Evolutionary conservation across 1,140 invertebrate genomes (phyloP).

Genomic region (Caerostris darwini): DNA sequence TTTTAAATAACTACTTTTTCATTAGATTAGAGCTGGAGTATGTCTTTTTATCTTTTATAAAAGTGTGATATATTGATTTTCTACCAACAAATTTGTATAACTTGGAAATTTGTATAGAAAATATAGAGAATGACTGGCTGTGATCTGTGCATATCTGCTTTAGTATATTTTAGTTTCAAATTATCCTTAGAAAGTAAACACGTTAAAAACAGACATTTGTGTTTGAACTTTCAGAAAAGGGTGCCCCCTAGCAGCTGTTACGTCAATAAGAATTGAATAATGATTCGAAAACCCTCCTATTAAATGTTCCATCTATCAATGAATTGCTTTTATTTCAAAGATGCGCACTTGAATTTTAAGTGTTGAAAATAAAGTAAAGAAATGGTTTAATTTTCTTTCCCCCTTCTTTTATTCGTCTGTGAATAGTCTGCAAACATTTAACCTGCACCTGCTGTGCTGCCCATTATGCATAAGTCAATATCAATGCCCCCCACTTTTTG

Average conservation of each 20-base stretch:
- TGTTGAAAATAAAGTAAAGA: background rate
- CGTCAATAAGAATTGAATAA: slow-evolving; percentile 6
- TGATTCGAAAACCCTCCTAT: background rate
- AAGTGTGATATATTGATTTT: no score
- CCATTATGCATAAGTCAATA: background rate
- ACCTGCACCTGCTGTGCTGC: background rate
- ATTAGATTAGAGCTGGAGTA: no score
- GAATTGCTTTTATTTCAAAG: background rate
- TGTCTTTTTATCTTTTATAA: no score
- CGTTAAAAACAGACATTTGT: background rate
- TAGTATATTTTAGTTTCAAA: background rate
- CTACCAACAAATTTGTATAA: no score
- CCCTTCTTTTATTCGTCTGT: background rate
- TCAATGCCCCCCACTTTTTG: background rate
- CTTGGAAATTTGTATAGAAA: no score
- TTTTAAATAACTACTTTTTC: no score
- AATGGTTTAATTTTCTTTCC: background rate
- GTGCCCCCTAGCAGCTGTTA: background rate
- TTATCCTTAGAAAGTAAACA: background rate
- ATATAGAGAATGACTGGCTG: no score
- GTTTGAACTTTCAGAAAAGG: background rate
- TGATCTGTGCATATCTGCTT: no score
- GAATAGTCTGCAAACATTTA: background rate
- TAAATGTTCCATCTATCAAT: background rate
- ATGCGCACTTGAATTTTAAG: background rate